A percentile compares a stretch with the other conserved stretches of the same genome.
Evolutionary conservation across 1,140 invertebrate genomes (phyloP).

Genomic region (Leptinotarsa defecta): DNA sequence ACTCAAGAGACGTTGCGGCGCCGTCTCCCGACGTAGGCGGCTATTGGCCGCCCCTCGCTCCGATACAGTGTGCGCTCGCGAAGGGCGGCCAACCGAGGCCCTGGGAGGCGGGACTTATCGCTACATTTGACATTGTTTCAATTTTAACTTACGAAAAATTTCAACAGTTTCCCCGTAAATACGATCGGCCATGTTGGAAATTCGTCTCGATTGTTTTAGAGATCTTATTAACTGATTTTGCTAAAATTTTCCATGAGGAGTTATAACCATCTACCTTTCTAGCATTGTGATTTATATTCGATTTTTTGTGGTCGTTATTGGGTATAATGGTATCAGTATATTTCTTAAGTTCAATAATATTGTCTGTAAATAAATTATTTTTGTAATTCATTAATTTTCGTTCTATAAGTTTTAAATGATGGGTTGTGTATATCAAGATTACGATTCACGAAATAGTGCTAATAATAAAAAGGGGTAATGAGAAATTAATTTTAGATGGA

Average conservation of each 20-base stretch:
- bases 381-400: no score
- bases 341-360: no score
- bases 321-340: not conserved
- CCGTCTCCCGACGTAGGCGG: slow-evolving; percentile 40
- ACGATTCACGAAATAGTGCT: no score
- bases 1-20: slow-evolving; percentile 37
- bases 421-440: no score
- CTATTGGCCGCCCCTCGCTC: slow-evolving; percentile 45
- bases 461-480: no score
- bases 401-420: no score
- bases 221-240: slow-evolving; percentile 51
- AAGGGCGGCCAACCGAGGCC: slow-evolving; percentile 40
- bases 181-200: slow-evolving; percentile 45
- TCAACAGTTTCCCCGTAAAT: slow-evolving; percentile 20
- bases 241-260: slow-evolving; percentile 28
- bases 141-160: slow-evolving; percentile 29
- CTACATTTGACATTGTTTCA: slow-evolving; percentile 41
- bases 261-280: not conserved
- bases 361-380: no score
- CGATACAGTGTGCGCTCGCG: slow-evolving; percentile 39
- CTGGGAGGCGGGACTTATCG: slow-evolving; percentile 32
- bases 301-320: not conserved
- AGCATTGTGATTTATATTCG: not conserved
- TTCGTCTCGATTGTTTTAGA: slow-evolving; percentile 43
- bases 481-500: no score